phyloP scores from a whole-genome alignment of 2,113 vertebrate species.

The Peromyscus californicus region DNA sequence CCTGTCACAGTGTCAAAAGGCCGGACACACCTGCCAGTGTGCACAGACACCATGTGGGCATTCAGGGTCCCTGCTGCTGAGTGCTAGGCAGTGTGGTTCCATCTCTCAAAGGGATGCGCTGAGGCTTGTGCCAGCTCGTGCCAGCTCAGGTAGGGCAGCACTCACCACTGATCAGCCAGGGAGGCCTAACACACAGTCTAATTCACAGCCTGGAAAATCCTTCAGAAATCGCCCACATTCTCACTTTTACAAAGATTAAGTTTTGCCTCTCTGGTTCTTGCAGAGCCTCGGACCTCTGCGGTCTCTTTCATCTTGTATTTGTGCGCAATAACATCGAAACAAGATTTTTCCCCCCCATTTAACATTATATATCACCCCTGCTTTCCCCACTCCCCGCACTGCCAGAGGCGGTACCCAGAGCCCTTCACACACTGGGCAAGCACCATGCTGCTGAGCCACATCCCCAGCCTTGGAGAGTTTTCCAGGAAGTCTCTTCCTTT shows the following conservation, averaged over 20 bases:
- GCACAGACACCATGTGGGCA: neutral
- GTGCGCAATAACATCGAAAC: neutral
- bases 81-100: accelerated
- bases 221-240: neutral
- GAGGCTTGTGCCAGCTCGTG: accelerated
- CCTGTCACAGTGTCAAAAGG: neutral
- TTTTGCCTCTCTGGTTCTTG: neutral
- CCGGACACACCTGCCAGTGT: neutral
- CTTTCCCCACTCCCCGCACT: neutral
- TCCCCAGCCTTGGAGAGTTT: neutral
- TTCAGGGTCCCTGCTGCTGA: neutral
- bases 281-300: accelerated
- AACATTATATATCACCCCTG: neutral
- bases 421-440: neutral
- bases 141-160: accelerated
- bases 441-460: neutral
- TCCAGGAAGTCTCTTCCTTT: neutral
- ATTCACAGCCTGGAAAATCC: neutral
- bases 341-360: neutral
- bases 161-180: neutral
- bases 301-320: neutral
- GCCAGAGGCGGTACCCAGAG: neutral
- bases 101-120: neutral
- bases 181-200: neutral
- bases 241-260: neutral